These are phyloP conservation scores for Poeciliopsis occidentalis DNA, from an alignment of 2,113 vertebrate species.

Conservation along the genomic window DNA sequence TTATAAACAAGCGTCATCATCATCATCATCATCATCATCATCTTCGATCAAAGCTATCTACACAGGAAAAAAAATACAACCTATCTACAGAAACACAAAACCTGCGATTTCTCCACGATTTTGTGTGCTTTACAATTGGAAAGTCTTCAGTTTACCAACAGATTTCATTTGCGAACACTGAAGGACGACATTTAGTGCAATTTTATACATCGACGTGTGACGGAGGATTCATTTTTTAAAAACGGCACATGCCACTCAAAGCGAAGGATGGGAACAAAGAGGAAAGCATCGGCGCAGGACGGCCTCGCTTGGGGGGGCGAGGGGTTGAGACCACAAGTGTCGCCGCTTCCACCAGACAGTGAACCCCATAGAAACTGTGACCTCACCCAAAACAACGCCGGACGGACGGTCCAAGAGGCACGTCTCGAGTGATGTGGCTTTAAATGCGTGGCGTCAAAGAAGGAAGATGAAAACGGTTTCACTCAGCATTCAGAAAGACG, in stretches of 20 bases:
- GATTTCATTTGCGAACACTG: constrained; percentile 66
- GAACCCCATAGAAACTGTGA: constrained; percentile 30
- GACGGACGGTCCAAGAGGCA: neutral
- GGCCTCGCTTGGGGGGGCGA: constrained; percentile 4
- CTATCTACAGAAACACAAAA: constrained; percentile 75
- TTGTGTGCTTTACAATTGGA: constrained; percentile 70
- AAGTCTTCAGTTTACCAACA: constrained; percentile 70
- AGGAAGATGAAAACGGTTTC: constrained; percentile 8
- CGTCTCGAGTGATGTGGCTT: constrained; percentile 36
- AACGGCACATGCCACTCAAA: constrained; percentile 20
- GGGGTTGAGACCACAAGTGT: neutral
- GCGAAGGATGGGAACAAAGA: constrained; percentile 4
- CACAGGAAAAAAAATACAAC: constrained; percentile 58
- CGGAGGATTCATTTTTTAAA: constrained; percentile 13
- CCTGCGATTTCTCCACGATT: constrained; percentile 54
- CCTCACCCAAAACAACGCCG: constrained; percentile 19
- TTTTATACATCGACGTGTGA: constrained; percentile 66
- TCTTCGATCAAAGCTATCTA: constrained; percentile 57
- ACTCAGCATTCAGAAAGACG: neutral
- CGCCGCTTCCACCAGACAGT: constrained; percentile 42
- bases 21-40: constrained; percentile 22
- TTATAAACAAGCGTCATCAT: constrained; percentile 72
- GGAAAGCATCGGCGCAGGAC: constrained; percentile 19
- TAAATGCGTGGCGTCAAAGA: constrained; percentile 2
- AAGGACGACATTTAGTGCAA: constrained; percentile 81